These are phyloP conservation scores for Bellardia pandia DNA, from an alignment of 2,888 invertebrate genomes.

Conservation along the genomic window DNA sequence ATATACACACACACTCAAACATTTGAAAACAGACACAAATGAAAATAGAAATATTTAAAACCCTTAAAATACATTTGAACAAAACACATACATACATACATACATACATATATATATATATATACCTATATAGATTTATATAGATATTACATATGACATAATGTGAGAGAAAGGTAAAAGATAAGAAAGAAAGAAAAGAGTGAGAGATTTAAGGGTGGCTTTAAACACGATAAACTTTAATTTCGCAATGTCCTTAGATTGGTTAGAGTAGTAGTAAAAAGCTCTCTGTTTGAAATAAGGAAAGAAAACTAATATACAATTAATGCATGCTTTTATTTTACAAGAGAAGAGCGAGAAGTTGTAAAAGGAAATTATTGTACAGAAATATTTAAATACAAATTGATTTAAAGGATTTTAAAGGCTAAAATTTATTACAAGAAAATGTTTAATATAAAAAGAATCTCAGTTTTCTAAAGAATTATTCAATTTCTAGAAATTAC, in stretches of 20 bases:
- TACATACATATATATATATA: too few relatives aligned
- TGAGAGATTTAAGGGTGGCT: constrained; percentile 45
- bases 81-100: constrained; percentile 21
- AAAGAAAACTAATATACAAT: constrained; percentile 47
- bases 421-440: neutral
- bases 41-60: constrained; percentile 28
- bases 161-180: constrained; percentile 14
- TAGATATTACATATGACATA: constrained; percentile 35
- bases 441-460: neutral
- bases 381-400: constrained; percentile 26
- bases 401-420: neutral
- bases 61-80: constrained; percentile 2
- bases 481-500: too few relatives aligned
- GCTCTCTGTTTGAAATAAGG: constrained; percentile 62
- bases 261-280: constrained; percentile 4
- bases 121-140: neutral
- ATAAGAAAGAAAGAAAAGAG: constrained; percentile 56
- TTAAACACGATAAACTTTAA: too few relatives aligned
- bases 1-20: constrained; percentile 30
- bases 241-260: too few relatives aligned
- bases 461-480: neutral
- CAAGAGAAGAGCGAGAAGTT: neutral
- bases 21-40: constrained; percentile 23
- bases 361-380: neutral
- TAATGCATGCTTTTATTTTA: constrained; percentile 52